These are phyloP conservation scores for Willowsia nigromaculata DNA, from an alignment of 2,888 invertebrate species.

Conservation along the genomic window DNA sequence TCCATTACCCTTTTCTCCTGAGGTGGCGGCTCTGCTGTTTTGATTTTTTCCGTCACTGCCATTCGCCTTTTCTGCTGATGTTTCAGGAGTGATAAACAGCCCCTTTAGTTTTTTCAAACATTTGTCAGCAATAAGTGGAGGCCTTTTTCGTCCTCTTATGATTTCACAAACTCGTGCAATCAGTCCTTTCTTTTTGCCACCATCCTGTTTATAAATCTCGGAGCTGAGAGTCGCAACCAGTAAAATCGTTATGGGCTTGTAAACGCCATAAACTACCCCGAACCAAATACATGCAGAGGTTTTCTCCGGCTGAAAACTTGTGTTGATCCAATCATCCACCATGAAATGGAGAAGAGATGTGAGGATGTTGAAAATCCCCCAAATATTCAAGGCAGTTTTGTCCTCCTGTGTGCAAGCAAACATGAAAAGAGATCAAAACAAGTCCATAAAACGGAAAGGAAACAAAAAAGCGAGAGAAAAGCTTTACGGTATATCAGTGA, in stretches of 20 bases:
- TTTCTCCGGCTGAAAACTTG: slow-evolving; percentile 58
- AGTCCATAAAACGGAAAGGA: neutral
- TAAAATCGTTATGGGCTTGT: slow-evolving; percentile 69
- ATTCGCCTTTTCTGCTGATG: neutral
- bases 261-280: slow-evolving; percentile 64
- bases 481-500: neutral
- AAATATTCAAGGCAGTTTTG: slow-evolving; percentile 69
- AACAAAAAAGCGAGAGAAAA: neutral
- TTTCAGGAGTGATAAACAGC: neutral
- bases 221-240: slow-evolving; percentile 67
- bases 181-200: neutral
- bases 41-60: neutral
- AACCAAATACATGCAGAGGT: slow-evolving; percentile 68
- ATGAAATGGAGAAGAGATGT: slow-evolving; percentile 73
- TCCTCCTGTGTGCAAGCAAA: slow-evolving; percentile 68
- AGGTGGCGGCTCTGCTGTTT: neutral
- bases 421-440: slow-evolving; percentile 8
- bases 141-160: neutral
- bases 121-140: neutral
- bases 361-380: slow-evolving; percentile 74
- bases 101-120: neutral
- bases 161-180: neutral
- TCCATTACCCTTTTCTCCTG: neutral
- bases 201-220: slow-evolving; percentile 52
- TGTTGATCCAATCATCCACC: slow-evolving; percentile 74